Conservation (phyloP, 92 coral and sea anemone genomes). For the Epizoanthus fatuus region DNA sequence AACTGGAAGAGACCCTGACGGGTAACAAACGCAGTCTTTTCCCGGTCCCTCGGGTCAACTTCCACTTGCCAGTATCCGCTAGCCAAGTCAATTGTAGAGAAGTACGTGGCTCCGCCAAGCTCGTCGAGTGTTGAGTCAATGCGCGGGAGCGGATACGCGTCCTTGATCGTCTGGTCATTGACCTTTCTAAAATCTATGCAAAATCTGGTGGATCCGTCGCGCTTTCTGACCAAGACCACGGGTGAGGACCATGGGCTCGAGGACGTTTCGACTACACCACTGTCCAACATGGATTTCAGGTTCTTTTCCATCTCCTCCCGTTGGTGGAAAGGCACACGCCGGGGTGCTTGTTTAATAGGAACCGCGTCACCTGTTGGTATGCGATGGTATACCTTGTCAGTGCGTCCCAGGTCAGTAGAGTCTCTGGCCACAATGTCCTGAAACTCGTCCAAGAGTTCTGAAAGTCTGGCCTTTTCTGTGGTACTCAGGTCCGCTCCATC, state of each 20-base stretch:
- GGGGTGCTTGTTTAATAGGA: conserved; percentile 38
- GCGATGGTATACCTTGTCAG: conserved; percentile 18
- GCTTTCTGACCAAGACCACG: conserved; percentile 48
- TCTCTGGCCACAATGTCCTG: conserved; percentile 41
- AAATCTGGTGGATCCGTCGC: conserved; percentile 49
- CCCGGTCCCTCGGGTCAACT: conserved; percentile 38
- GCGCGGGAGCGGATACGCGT: conserved; percentile 47
- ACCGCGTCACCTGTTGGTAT: conserved; percentile 31
- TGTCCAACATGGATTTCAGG: not conserved
- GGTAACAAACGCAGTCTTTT: conserved; percentile 41
- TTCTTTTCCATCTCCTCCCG: conserved; percentile 5
- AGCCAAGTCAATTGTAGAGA: conserved; percentile 46
- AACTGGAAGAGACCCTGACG: conserved; percentile 54
- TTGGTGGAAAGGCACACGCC: conserved; percentile 33
- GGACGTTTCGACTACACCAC: conserved; percentile 7
- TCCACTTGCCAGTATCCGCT: conserved; percentile 68
- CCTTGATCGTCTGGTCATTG: conserved; percentile 47
- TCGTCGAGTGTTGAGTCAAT: conserved; percentile 50
- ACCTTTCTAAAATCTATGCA: conserved; percentile 55
- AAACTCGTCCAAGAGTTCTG: conserved; percentile 16
- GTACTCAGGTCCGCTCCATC: conserved; percentile 33
- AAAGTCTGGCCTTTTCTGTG: not conserved
- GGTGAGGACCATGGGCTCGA: conserved; percentile 53
- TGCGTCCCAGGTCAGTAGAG: conserved; percentile 40
- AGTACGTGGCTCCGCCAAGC: conserved; percentile 24